phyloP scores from a whole-genome alignment of 1,140 invertebrate species.

The Drosophila sulfurigaster region DNA sequence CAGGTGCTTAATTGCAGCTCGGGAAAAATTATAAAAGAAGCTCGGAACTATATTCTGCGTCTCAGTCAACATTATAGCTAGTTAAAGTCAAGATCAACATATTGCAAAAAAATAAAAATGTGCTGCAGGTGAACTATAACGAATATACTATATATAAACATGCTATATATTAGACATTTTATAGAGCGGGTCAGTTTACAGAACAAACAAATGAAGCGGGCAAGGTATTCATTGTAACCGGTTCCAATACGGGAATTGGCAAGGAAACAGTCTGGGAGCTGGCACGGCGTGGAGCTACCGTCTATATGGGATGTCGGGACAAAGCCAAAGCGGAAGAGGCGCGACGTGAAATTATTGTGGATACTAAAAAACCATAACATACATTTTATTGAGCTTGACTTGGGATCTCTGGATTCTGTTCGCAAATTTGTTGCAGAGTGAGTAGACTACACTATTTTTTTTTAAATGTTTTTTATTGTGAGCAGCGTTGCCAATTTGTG shows the following conservation, averaged over 20 bases:
- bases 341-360: constrained; percentile 90
- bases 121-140: constrained; percentile 7
- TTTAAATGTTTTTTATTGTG: not conserved
- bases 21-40: constrained; percentile 3
- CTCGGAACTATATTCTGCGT: not conserved
- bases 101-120: not conserved
- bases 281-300: constrained; percentile 89
- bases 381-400: constrained; percentile 92
- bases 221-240: constrained; percentile 94
- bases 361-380: constrained; percentile 91
- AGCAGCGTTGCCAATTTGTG: no score
- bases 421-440: constrained; percentile 88
- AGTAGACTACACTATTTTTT: constrained; percentile 30
- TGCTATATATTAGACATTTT: not conserved
- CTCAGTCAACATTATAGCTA: not conserved
- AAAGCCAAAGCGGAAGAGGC: constrained; percentile 88
- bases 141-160: not conserved
- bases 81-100: not conserved
- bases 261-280: constrained; percentile 91
- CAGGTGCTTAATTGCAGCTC: not conserved
- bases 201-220: constrained; percentile 86
- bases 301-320: constrained; percentile 93
- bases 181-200: constrained; percentile 84
- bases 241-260: constrained; percentile 94
- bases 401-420: constrained; percentile 91